A percentile compares a stretch with the other conserved stretches of the same genome.
Conservation (phyloP, 2,113 vertebrate genomes). For the Asarcornis scutulata region DNA sequence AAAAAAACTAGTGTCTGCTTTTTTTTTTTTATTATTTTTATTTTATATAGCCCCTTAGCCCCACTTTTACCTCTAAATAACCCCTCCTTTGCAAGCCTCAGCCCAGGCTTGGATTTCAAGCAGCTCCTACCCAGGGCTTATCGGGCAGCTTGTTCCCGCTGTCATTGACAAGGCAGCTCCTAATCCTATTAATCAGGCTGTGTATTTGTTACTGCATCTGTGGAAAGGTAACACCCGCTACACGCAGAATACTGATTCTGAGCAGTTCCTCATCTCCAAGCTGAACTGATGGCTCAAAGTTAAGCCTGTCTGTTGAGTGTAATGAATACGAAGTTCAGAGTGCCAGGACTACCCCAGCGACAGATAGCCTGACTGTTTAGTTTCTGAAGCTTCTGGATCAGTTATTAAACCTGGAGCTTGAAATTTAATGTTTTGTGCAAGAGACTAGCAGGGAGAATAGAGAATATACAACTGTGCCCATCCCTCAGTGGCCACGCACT, state of each 20-base stretch:
- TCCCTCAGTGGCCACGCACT: not conserved
- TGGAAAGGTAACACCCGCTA: not conserved
- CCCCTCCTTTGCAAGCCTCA: not conserved
- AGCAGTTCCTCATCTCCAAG: not conserved
- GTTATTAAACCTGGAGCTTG: not conserved
- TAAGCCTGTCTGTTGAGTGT: not conserved
- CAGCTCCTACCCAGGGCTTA: not conserved
- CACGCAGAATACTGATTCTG: not conserved
- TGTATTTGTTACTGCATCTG: not conserved
- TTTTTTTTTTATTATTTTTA: too few relatives aligned
- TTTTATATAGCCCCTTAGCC: not conserved
- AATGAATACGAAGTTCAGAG: not conserved
- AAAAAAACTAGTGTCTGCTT: too few relatives aligned
- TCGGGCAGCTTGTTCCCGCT: not conserved
- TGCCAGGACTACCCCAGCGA: not conserved
- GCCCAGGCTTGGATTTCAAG: not conserved
- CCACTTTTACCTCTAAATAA: not conserved
- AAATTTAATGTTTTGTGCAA: not conserved
- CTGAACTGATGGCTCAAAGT: not conserved
- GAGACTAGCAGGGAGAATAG: not conserved
- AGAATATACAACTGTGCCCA: not conserved
- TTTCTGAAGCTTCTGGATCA: not conserved
- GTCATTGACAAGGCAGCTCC: not conserved
- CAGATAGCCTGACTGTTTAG: not conserved
- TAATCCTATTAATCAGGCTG: not conserved